Conservation (phyloP, 1,140 invertebrate genomes). For the Conopomorpha cramerella region DNA sequence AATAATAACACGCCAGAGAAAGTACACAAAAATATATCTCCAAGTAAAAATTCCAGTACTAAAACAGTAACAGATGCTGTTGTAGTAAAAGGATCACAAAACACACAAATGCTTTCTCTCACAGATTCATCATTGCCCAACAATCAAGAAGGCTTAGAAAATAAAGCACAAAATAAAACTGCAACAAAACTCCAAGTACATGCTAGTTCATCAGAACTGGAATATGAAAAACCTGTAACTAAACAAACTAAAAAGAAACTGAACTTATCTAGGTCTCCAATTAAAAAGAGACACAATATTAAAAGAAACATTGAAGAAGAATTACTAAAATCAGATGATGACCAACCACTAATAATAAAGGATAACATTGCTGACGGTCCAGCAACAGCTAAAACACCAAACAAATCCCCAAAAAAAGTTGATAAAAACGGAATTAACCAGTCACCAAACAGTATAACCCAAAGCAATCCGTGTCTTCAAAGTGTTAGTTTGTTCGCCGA, state of each 20-base stretch:
- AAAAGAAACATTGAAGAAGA: not conserved
- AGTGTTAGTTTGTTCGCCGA: constrained; percentile 31
- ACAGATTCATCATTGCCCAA: constrained; percentile 28
- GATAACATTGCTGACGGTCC: not conserved
- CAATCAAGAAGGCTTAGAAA: constrained; percentile 36
- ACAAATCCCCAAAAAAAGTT: not conserved
- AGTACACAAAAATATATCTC: no score
- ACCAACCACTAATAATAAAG: not conserved
- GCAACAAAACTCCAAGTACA: constrained; percentile 1
- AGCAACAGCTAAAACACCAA: not conserved
- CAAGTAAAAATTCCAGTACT: no score
- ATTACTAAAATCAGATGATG: not conserved
- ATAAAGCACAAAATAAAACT: constrained; percentile 1
- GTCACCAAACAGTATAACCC: no score
- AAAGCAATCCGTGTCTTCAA: constrained; percentile 34
- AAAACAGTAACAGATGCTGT: no score
- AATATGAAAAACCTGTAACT: not conserved
- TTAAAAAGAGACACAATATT: not conserved
- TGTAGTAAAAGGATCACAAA: no score
- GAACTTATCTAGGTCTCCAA: not conserved
- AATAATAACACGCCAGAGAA: no score
- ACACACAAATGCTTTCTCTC: no score
- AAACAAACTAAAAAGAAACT: not conserved
- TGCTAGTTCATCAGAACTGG: not conserved
- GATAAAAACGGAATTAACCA: no score